Evolutionary conservation across 2,888 invertebrate genomes (phyloP).

Genomic region (Dyspetes luteomarginatus): DNA sequence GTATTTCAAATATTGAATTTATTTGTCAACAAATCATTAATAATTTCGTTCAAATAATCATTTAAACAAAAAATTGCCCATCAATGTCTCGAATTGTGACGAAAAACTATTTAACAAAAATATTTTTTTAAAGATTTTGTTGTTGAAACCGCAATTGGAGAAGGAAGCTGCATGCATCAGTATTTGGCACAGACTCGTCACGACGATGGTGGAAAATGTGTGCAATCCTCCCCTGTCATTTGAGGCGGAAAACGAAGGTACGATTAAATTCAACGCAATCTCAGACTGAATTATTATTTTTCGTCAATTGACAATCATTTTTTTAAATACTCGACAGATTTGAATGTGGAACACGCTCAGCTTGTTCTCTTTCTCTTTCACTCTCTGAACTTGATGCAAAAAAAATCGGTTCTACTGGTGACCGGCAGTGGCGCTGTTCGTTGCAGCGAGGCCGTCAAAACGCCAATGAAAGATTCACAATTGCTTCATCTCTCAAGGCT

Average conservation of each 20-base stretch:
- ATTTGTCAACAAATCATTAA: too few species aligned
- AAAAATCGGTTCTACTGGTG: conserved; percentile 95
- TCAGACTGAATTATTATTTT: conserved; percentile 1
- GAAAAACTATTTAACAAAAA: background rate
- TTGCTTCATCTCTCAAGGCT: conserved; percentile 93
- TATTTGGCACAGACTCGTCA: conserved; percentile 96
- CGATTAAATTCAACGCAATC: conserved; percentile 17
- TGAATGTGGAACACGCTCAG: conserved; percentile 98
- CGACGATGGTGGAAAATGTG: conserved; percentile 94
- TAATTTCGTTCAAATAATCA: too few species aligned
- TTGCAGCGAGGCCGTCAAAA: conserved; percentile 87
- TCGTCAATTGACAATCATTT: conserved; percentile 30
- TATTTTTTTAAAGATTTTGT: conserved; percentile 85
- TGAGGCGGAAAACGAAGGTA: conserved; percentile 91
- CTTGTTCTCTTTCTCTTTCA: conserved; percentile 96
- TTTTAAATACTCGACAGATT: conserved; percentile 85
- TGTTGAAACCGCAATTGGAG: conserved; percentile 92
- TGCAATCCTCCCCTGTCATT: conserved; percentile 87
- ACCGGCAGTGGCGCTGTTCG: conserved; percentile 90
- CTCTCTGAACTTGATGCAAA: conserved; percentile 97
- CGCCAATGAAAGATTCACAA: conserved; percentile 87
- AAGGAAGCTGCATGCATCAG: conserved; percentile 95
- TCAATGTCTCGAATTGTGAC: background rate
- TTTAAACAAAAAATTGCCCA: too few species aligned
- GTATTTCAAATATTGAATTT: too few species aligned